Base-by-base conservation (phyloP, 2,888 invertebrate species). In the Thalpophila matura region DNA sequence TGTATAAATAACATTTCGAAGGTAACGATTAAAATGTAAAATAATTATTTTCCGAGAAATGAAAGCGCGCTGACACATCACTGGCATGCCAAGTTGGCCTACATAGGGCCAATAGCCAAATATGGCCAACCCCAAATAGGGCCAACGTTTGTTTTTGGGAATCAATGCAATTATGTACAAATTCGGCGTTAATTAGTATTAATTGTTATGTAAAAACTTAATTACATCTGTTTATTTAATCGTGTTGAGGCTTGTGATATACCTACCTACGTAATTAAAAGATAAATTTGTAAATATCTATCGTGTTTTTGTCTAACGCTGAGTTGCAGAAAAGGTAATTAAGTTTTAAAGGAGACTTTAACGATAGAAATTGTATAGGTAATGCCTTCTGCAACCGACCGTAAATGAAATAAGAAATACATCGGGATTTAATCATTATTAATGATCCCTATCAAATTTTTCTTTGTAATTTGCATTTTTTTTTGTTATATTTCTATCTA, bases 111-210 rank as follows among this genome's bases (percentile, higher is more conserved):
- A 84, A 79, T 82, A 67, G 16, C 65, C 72, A 67, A 62, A 75
- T 62, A 69, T 61, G 81, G 77, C 72, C 58, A 77, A 45, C 22
- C 24, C 81, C 79, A 77, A 74, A 74, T 72, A 69, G 43, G 77
- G 75, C 69, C 74, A 77, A 79, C 54, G 60, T 77, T 80, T 79
- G 79, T 65, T 76, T 67, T 66, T 45, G 64, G 40, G 58, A 71
- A 80, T 77, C 66, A 67, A 72, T 73, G 61, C 60, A 79, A 79
- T 79, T 73, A 79, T 51, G 22, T 55, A 62, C 77, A 22, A 59
- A 56, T 60, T 73, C 50, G 73, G 73, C n/a, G 63, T 70, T 77
- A 79, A 79, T 77, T 77, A 75, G 67, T 79, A 61, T 75, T 77
- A 79, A 78, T 56, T 59, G 51, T 71, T 74, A 47, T 40, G 12